Base-by-base conservation (phyloP, 1,140 invertebrate species). In the Orchesella cincta region DNA sequence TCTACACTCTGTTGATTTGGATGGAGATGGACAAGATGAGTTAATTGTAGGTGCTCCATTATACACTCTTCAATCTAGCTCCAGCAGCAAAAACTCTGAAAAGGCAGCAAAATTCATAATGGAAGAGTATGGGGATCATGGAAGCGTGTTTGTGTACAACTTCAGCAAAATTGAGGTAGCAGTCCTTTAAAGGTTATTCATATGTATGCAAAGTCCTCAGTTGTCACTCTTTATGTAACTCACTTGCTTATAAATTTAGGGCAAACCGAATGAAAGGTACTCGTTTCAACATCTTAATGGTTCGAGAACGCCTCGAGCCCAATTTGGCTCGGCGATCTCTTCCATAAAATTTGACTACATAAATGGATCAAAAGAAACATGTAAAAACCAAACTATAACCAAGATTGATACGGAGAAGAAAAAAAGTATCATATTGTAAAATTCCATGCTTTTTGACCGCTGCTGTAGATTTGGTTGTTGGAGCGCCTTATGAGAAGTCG, bases 1-100 rank as follows among this genome's bases (percentile, higher is more conserved):
- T 1, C 81, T 99, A 28, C 91, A 92, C 31, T 90, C 93, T 1
- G 90, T 90, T 57, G 97, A 99, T 84, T 89, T 99, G 26, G 94
- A 99, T 86, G 94, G 93, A 16, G 97, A 99, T 86, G 90, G 91
- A 62, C 87, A 91, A 46, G 93, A 98, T 86, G 97, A 99, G 86
- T 86, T 99, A 31, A 91, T 98, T 70, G 91, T 98, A 35, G 95
- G 97, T 23, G 94, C 96, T 16, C 97, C 97, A 20, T 18, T 46
- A 5, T 73, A n/a, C 71, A 51, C 20, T n/a, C 23, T 12, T 33
- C 8, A 67, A 31, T 26, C 29, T 31, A 3, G 8, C 8, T n/a
- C n/a, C 14, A 3, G 14, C 54, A 57, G n/a, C n/a, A n/a, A n/a
- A n/a, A n/a, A n/a, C n/a, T n/a, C 39, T 46, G 62, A 67, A 57